Base-by-base conservation (phyloP, 64 coral and sea anemone genomes). In the Porites lutea region DNA sequence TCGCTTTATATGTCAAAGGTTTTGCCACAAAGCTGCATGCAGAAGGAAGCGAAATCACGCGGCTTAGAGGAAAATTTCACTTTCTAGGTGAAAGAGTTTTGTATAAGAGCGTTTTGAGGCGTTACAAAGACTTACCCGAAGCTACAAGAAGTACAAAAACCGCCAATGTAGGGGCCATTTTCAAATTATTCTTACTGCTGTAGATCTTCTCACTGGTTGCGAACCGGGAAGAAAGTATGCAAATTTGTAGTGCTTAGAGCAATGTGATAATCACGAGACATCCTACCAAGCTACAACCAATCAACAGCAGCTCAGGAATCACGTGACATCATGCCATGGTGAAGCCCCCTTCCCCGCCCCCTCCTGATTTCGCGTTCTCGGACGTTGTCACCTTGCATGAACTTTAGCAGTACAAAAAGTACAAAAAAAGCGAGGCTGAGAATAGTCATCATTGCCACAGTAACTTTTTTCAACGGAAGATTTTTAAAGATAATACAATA, bases 91-190 rank as follows among this genome's bases (percentile, higher is more conserved):
- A 70, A 21, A 70, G 4, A 18, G 7, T 70, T 20, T 52, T 22
- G n/a, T 8, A 23, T 13, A 13, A 12, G 27, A 37, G 27, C 3
- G 16, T 78, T 50, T 55, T 19, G 18, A 55, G 22, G 6, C 10
- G 48, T 54, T n/a, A 47, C 16, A 78, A 4, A 55, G 48, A 82
- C 79, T 45, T 65, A 82, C 79, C 79, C 48, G 79, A 21, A 46
- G 79, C 79, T 65, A 82, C 43, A 45, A 82, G 65, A 65, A 82
- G 59, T 18, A 82, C 59, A 27, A 64, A 48, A 82, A 46, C 79
- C 48, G 16, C 44, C 11, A 49, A 47, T 13, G 79, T n/a, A 44
- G 49, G 19, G 13, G 45, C 59, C 79, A 82, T 82, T 64, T 46
- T 48, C 58, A 47, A 18, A 3, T 4, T 37, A 37, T 74, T 47